Evolutionary conservation across 1,140 invertebrate species (phyloP).

Genomic region (Luehdorfia chinensis): DNA sequence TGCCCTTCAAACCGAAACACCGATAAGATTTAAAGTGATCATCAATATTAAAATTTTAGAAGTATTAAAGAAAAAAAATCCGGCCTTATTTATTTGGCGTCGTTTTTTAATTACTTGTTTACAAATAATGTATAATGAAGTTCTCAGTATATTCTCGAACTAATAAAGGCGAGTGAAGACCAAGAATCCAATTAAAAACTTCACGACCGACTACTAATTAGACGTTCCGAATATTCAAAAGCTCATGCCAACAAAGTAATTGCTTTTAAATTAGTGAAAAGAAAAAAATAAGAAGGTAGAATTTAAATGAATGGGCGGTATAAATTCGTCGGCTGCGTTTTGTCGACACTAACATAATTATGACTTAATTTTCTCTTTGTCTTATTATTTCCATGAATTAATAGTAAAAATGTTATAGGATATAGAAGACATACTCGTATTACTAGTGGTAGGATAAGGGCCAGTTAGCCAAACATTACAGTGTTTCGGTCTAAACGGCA

Average conservation of each 20-base stretch:
- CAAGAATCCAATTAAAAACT: conserved; percentile 18
- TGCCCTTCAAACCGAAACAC: no score
- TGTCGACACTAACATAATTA: not conserved
- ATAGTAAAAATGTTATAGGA: no score
- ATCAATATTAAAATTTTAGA: no score
- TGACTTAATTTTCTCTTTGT: not conserved
- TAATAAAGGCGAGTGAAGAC: conserved; percentile 9
- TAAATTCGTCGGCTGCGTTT: not conserved
- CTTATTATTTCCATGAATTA: not conserved
- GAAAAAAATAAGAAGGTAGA: conserved; percentile 7
- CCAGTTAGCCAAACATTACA: no score
- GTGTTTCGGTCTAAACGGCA: no score
- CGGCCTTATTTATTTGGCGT: no score
- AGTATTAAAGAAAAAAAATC: no score
- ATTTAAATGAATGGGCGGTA: conserved; percentile 1
- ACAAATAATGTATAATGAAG: not conserved
- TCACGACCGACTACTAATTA: conserved; percentile 12
- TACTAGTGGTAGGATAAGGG: no score
- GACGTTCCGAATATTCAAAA: conserved; percentile 16
- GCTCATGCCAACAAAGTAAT: conserved; percentile 15
- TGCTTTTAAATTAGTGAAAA: conserved; percentile 17
- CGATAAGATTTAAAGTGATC: no score
- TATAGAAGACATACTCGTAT: no score
- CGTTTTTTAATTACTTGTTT: no score
- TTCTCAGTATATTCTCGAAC: not conserved